Evolutionary conservation across 2,888 invertebrate genomes (phyloP).

Genomic region (Blastobasis lacticolella): DNA sequence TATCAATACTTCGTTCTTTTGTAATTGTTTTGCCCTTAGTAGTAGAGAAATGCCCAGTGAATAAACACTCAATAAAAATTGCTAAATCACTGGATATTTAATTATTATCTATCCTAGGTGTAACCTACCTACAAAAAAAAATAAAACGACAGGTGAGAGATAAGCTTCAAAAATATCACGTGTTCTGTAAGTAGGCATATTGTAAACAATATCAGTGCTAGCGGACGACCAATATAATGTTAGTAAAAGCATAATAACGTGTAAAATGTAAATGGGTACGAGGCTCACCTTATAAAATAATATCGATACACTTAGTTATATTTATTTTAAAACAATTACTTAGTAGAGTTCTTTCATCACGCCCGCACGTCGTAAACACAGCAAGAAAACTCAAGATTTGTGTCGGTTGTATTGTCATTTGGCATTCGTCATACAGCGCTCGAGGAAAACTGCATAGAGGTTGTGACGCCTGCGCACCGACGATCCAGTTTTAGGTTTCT

Average conservation of each 20-base stretch:
- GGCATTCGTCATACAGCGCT: constrained; percentile 26
- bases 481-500: neutral
- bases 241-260: neutral
- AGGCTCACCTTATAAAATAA: neutral
- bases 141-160: constrained; percentile 5
- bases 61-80: too few relatives aligned
- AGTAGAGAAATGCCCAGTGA: too few relatives aligned
- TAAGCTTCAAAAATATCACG: constrained; percentile 15
- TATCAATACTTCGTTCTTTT: too few relatives aligned
- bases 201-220: neutral
- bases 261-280: neutral
- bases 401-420: constrained; percentile 19
- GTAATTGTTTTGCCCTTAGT: too few relatives aligned
- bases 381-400: constrained; percentile 17
- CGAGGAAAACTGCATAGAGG: constrained; percentile 31
- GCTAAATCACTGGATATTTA: too few relatives aligned
- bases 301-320: neutral
- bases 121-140: neutral
- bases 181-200: neutral
- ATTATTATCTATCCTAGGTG: too few relatives aligned
- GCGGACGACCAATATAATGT: neutral
- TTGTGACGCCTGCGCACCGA: constrained; percentile 34
- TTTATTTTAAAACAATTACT: neutral
- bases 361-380: constrained; percentile 7
- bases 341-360: neutral